Percentiles rank a stretch among this genome's conserved stretches.
These are phyloP conservation scores for Wasmannia auropunctata DNA, from an alignment of 1,140 invertebrate species.

Conservation along the genomic window DNA sequence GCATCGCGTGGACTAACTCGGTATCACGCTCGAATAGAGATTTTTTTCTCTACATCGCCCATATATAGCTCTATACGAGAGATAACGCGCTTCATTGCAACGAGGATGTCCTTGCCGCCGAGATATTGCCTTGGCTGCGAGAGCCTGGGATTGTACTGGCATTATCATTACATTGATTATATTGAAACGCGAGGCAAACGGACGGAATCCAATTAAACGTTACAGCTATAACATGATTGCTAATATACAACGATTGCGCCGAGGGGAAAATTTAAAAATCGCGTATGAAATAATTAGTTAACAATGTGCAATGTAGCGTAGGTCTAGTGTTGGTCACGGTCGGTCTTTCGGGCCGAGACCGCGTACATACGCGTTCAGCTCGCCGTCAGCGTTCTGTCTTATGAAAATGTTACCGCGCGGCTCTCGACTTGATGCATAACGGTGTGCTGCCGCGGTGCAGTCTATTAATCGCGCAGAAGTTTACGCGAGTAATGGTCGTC, in stretches of 20 bases:
- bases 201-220: background rate
- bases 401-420: conserved; percentile 49
- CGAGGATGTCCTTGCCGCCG: background rate
- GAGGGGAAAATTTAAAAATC: background rate
- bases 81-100: conserved; percentile 51
- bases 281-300: background rate
- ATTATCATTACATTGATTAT: conserved; percentile 22
- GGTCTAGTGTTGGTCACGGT: background rate
- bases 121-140: conserved; percentile 24
- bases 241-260: no score
- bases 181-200: background rate
- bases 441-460: conserved; percentile 35
- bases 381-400: background rate
- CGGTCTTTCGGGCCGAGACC: background rate
- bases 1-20: conserved; percentile 66
- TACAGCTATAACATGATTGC: background rate
- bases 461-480: conserved; percentile 47
- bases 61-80: conserved; percentile 60
- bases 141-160: background rate
- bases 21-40: conserved; percentile 74
- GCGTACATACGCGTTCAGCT: background rate
- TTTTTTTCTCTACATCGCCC: conserved; percentile 55
- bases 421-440: conserved; percentile 44
- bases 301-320: background rate
- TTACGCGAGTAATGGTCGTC: conserved; percentile 33